Conservation (phyloP, 1,140 invertebrate species). For the Anoplophora glabripennis region DNA sequence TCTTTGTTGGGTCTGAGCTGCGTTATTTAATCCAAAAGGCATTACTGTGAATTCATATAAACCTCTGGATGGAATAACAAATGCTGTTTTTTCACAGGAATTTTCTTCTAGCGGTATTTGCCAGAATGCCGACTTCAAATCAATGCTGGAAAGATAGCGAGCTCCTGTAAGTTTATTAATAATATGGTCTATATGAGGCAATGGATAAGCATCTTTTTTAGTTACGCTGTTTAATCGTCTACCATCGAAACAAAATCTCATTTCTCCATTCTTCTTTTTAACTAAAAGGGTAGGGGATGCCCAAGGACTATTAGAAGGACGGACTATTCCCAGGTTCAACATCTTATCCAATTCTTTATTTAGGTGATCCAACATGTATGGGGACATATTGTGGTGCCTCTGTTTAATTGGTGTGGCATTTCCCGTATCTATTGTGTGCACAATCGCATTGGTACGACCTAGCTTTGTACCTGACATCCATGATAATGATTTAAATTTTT, state of each 20-base stretch:
- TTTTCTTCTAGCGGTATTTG: constrained; percentile 40
- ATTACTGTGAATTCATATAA: constrained; percentile 48
- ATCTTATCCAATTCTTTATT: constrained; percentile 23
- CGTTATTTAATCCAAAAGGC: constrained; percentile 50
- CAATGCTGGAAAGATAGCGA: constrained; percentile 37
- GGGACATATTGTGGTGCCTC: background rate
- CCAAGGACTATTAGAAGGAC: constrained; percentile 28
- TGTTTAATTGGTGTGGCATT: constrained; percentile 19
- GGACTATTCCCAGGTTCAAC: constrained; percentile 13
- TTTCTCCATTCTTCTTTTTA: constrained; percentile 15
- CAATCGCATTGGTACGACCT: too few species aligned
- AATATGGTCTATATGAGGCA: constrained; percentile 16
- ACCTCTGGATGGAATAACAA: constrained; percentile 46
- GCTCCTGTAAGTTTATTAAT: constrained; percentile 38
- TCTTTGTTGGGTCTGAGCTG: constrained; percentile 45
- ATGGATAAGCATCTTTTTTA: constrained; percentile 32
- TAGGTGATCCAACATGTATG: constrained; percentile 11
- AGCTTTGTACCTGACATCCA: too few species aligned
- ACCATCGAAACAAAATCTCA: constrained; percentile 20
- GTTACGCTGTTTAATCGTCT: constrained; percentile 13
- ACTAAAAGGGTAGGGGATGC: constrained; percentile 21
- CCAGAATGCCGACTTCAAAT: constrained; percentile 40
- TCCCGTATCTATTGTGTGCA: too few species aligned
- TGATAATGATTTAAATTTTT: too few species aligned
- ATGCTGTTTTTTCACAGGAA: constrained; percentile 48